Evolutionary conservation across 2,888 invertebrate species (phyloP).

Genomic region (Drosophila mettleri): DNA sequence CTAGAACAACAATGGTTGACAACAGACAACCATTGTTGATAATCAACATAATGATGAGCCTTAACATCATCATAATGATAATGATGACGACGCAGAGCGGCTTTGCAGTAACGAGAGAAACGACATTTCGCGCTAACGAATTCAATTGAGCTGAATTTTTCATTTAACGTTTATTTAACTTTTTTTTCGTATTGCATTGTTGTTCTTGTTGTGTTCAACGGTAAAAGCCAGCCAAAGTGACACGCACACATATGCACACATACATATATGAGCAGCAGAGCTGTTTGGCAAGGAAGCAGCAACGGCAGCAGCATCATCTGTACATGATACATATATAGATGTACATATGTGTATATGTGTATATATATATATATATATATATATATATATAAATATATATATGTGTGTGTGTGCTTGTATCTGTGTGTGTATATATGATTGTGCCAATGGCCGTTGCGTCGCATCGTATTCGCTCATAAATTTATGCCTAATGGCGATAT

Average conservation of each 20-base stretch:
- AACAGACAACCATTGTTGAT: conserved; percentile 4
- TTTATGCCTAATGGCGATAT: conserved; percentile 80
- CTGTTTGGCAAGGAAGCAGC: conserved; percentile 29
- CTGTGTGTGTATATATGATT: conserved; percentile 41
- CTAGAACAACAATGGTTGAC: conserved; percentile 20
- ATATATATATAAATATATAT: not conserved
- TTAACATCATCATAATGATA: conserved; percentile 10
- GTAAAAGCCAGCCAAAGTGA: conserved; percentile 62
- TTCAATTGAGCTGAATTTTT: conserved; percentile 84
- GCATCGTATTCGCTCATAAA: conserved; percentile 62
- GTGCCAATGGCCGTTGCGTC: conserved; percentile 71
- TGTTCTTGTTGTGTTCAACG: conserved; percentile 45
- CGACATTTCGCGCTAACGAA: conserved; percentile 83
- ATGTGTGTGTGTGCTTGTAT: not conserved
- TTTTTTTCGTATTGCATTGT: conserved; percentile 30
- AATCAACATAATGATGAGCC: conserved; percentile 13
- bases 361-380: not conserved
- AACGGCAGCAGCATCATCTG: conserved; percentile 28
- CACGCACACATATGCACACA: conserved; percentile 14
- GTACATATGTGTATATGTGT: not conserved
- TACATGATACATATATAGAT: conserved; percentile 16
- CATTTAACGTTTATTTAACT: conserved; percentile 82
- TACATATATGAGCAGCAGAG: conserved; percentile 21
- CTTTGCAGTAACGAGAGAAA: conserved; percentile 63
- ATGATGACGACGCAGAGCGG: conserved; percentile 20